Base-by-base conservation (phyloP, 2,888 invertebrate species). In the Andrena haemorrhoa region DNA sequence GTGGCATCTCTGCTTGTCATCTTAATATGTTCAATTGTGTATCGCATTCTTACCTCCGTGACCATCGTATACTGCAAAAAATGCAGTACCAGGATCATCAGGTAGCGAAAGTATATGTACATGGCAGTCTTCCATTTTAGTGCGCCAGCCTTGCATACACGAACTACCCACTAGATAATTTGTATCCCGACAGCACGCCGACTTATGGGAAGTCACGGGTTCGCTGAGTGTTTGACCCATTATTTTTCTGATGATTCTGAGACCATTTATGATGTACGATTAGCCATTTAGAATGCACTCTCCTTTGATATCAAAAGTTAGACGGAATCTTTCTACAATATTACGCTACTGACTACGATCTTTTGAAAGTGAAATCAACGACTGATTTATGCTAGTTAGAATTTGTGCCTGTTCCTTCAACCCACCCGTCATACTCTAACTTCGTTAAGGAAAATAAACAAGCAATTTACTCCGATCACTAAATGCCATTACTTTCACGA, bases 131-230 rank as follows among this genome's bases (percentile, higher is more conserved):
- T 99, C 99, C 99, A 99, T 99, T 87, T 98, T 98, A 76, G 99
- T 97, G 84, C 99, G 95, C 99, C 99, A 99, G 94, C 99, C 99
- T 94, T 99, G 99, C 99, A 99, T 99, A 93, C 98, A 98, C 26
- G 98, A 98, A 0, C 98, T 98, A n/a, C 98, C 99, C 5, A 99
- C 98, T 90, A 95, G 94, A 86, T 95, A 95, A 53, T 95, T 94
- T 35, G 95, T 94, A 93, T 97, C 97, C 93, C 97, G 96, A 90
- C 97, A 97, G 94, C 96, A 96, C 10, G 97, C 95, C 0, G 98
- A 97, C 92, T 97, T 97, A 94, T 98, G 98, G 85, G 96, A 96
- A 35, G 99, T 99, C 86, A 99, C 97, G 60, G 99, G 99, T 95
- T 99, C 99, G 80, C 98, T 98, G 85, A 99, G 95, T 90, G 99